Evolutionary conservation across 2,797 vertebrate species (phyloP), one percentile per base, ranked within the genome.

Genomic region (Artibeus jamaicensis): DNA sequence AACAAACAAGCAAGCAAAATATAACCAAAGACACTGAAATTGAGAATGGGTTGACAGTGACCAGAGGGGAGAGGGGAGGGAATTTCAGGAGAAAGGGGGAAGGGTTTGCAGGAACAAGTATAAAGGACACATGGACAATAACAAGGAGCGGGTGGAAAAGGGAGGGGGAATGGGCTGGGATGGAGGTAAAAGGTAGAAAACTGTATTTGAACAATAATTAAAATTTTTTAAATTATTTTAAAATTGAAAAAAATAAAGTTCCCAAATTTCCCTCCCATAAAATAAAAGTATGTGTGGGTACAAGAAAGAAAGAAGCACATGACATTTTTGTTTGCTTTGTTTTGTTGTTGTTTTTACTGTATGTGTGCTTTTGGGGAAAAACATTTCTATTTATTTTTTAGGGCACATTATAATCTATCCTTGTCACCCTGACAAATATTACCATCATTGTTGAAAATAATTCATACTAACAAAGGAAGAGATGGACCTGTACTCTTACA

Each of bases 391-490:
- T 96, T 37, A 65, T 0, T 0, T 83, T 97, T 95, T 77, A 90
- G 65, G 95, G 59, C 68, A 93, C 44, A 96, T 97, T 73, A 14
- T 57, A 65, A 22, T 19, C 9, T 95, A 96, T 86, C 83, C 92
- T 94, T 95, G 79, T 97, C 55, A 77, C 73, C 95, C 93, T 96
- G 78, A 98, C 42, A 96, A 98, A 97, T 96, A 12, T 86, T 89
- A 95, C 53, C 87, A 96, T 96, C 97, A 88, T 83, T 97, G 44
- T 48, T 96, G 77, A 96, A 98, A 98, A 96, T 96, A 96, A 98
- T 95, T 96, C 96, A 97, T 88, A 94, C 93, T 97, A 97, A 97
- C 84, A 98, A 97, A 98, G 73, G 65, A 97, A 55, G 59, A 86
- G 37, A 79, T 21, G 22, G 86, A 67, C 39, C 37, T 37, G 83